Evolutionary conservation across 2,888 invertebrate genomes (phyloP), one percentile per base, ranked within the genome.

Genomic region (Ophion obscuratus): DNA sequence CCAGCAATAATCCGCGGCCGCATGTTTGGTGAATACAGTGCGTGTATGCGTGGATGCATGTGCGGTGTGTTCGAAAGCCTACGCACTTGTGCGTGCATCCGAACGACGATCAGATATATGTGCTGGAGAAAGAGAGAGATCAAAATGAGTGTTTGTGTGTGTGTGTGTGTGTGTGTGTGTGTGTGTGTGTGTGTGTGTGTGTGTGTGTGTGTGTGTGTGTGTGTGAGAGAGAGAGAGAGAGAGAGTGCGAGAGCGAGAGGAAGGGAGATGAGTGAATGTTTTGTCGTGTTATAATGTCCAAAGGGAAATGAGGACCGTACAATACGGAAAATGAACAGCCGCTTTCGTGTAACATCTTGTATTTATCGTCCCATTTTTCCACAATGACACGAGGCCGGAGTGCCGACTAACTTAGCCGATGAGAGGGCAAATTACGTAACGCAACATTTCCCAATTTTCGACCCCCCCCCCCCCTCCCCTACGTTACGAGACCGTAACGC

Each of bases 221-320:
- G 31, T 31, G 31, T 27, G 31, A 31, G 31, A 31, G 31, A 31
- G 4, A 62, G 62, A 47, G 11, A 47, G 47, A 47, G 47, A 20
- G 82, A 70, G 27, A 11, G 27, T 40, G 67, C 40, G 57, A 20
- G 75, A 76, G 83, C 59, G 86, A 81, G 84, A 61, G 27, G 47
- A 11, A 2, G 47, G 3, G 47, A 11, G 11, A 14, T 47, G 11
- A 47, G 47, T 47, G 14, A 47, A 47, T 47, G 47, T 47, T 57
- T 64, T 44, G 17, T 24, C 27, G 73, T 77, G 67, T 73, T 40
- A 14, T 36, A 61, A 47, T 47, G 27, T 57, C 67, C 74, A 64
- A 61, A 44, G 44, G 67, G 40, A 81, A 84, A 85, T 74, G 73
- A 73, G 67, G 57, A 84, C 73, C 66, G 80, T 53, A 67, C 71